Base-by-base conservation (phyloP, 2,797 vertebrate species). In the Moxostoma hubbsi region DNA sequence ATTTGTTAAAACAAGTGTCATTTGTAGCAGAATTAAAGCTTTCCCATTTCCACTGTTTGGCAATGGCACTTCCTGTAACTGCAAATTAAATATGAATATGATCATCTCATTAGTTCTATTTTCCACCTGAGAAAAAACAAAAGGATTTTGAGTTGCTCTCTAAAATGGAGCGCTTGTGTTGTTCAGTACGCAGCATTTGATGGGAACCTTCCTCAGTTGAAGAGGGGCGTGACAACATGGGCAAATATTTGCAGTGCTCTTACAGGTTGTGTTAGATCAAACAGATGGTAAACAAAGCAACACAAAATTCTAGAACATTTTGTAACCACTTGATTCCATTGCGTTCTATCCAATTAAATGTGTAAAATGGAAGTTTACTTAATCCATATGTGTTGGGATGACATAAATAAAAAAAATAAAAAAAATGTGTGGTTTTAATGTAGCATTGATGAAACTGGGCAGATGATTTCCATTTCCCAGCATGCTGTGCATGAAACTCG, bases 251-350 rank as follows among this genome's bases (percentile, higher is more conserved):
- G 1, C 15, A 47, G 88, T 15, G 13, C 89, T 88, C 47, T 0
- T 70, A 90, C 91, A 53, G 83, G 91, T 92, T 79, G 1, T 79
- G 82, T 81, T 0, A 68, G 63, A 58, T 47, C 82, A 68, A 64
- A 69, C 45, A 36, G 0, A 5, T 55, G 24, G 46, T 55, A 62
- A 69, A 61, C 71, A 49, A 51, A 49, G 79, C 16, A 59, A 61
- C 59, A 79, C 55, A 77, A 13, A 36, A 36, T 36, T 36, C 36
- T 36, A 36, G 36, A 36, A 36, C 36, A 36, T 36, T 36, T 36
- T 36, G 36, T 36, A 4, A 36, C 36, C 36, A 36, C 36, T 36
- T 36, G 36, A 36, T 36, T 36, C 4, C 36, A 36, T 36, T 36
- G 36, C 4, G 36, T 36, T 36, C 36, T 36, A 36, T 36, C 36